phyloP scores from a whole-genome alignment of 2,113 vertebrate genomes.

The Percina caprodes region DNA sequence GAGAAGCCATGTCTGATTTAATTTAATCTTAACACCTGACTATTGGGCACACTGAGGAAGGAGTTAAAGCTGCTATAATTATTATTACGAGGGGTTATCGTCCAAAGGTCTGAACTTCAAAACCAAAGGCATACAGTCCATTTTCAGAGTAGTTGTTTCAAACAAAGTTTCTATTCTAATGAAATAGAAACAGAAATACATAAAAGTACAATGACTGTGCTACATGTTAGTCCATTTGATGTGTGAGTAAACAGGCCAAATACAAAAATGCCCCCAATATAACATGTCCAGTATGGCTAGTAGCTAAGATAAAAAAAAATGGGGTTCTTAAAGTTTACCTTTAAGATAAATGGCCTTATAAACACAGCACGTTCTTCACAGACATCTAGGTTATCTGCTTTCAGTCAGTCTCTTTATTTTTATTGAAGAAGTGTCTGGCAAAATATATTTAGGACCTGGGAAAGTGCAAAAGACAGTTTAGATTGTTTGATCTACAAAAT shows the following conservation, averaged over 20 bases:
- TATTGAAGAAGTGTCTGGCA: background rate
- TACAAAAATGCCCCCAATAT: background rate
- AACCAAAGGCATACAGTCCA: background rate
- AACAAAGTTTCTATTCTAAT: slow-evolving; percentile 15
- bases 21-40: background rate
- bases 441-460: background rate
- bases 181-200: background rate
- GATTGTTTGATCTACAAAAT: slow-evolving; percentile 21
- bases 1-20: background rate
- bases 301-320: background rate
- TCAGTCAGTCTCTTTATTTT: slow-evolving; percentile 2
- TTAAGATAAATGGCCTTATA: background rate
- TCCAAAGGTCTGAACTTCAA: background rate
- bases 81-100: background rate
- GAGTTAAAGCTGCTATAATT: background rate
- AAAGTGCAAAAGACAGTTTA: slow-evolving; percentile 3
- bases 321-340: background rate
- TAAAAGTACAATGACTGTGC: background rate
- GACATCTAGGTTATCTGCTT: background rate
- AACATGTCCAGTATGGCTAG: background rate
- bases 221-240: background rate
- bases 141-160: slow-evolving; percentile 26
- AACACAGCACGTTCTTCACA: background rate
- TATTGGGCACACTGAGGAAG: background rate
- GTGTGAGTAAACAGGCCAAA: background rate